Evolutionary conservation across 2,797 vertebrate species (phyloP), one percentile per base, ranked within the genome.

Genomic region (Scarus forsteni): DNA sequence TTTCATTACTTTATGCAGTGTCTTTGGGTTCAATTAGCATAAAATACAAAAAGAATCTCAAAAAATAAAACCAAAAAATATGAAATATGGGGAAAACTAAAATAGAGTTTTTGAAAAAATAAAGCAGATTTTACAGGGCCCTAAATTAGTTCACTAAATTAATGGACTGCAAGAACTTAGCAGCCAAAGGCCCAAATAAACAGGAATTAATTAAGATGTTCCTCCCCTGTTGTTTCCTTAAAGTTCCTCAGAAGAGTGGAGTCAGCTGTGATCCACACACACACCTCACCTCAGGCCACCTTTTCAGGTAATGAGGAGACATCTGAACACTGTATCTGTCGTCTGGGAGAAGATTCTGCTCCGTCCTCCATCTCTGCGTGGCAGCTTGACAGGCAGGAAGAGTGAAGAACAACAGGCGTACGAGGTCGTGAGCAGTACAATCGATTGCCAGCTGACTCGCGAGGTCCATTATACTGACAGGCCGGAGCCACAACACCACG

Each of bases 391-490:
- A 83, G 89, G 85, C 85, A 90, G 87, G 65, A 70, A 75, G 87
- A 86, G 84, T 87, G 85, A 89, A 76, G 89, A 93, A 92, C 90
- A 91, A 91, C 85, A 84, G 79, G 84, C 79, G 51, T 66, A 80
- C 68, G 76, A 74, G 87, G 88, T 79, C 53, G 82, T 70, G 84
- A 86, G 79, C 74, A 34, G 73, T 50, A 62, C 79, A 81, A 91
- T 92, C 85, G 86, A 93, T 93, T 79, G 78, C 74, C 79, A 76
- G 78, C 88, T 86, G 87, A 93, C 91, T 89, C 65, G 83, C 66
- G 38, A 81, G 86, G 85, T 92, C 89, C 81, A 85, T 92, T 93
- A 92, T 76, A 77, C 83, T 89, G 89, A 93, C 89, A 86, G 81
- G 83, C 68, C 61, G 2, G 77, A 88, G 88, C 83, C 80, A 81